Evolutionary conservation across 2,797 vertebrate species (phyloP).

Genomic region (Labroides dimidiatus): DNA sequence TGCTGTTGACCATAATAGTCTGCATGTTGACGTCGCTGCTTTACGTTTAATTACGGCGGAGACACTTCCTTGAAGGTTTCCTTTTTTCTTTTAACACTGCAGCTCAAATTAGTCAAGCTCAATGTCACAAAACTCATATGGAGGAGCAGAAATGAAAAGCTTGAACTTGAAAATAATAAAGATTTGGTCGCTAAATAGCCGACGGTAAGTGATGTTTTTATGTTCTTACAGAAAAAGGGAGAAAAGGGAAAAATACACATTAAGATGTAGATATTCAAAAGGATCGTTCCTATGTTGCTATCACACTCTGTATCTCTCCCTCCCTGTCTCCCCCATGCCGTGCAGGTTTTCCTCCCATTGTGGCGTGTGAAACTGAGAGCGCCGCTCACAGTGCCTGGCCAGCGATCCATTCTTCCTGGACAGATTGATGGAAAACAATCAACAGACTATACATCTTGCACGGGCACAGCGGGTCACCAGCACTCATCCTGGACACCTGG

Average conservation of each 20-base stretch:
- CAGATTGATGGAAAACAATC: slow-evolving; percentile 97
- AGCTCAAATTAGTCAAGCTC: slow-evolving; percentile 75
- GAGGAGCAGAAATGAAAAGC: slow-evolving; percentile 52
- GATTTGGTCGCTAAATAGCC: slow-evolving; percentile 33
- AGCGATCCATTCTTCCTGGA: slow-evolving; percentile 96
- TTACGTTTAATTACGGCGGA: slow-evolving; percentile 78
- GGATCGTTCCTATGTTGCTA: slow-evolving; percentile 29
- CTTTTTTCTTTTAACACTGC: slow-evolving; percentile 70
- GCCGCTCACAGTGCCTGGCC: slow-evolving; percentile 91
- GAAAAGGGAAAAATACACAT: slow-evolving; percentile 15
- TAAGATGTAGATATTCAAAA: slow-evolving; percentile 5
- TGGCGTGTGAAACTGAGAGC: slow-evolving; percentile 93
- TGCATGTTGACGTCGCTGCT: slow-evolving; percentile 67
- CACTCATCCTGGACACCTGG: slow-evolving; percentile 83
- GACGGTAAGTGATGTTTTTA: slow-evolving; percentile 13
- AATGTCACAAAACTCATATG: slow-evolving; percentile 69
- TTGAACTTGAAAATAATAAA: slow-evolving; percentile 47
- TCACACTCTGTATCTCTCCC: slow-evolving; percentile 53
- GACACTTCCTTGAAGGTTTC: slow-evolving; percentile 68
- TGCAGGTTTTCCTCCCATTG: slow-evolving; percentile 95
- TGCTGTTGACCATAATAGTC: slow-evolving; percentile 77
- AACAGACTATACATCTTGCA: slow-evolving; percentile 87
- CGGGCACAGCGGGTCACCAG: slow-evolving; percentile 72
- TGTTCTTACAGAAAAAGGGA: slow-evolving; percentile 4
- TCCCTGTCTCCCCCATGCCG: slow-evolving; percentile 84